A percentile compares a stretch with the other conserved stretches of the same genome.
Conservation (phyloP, 2,888 invertebrate species). For the Archips xylosteana region DNA sequence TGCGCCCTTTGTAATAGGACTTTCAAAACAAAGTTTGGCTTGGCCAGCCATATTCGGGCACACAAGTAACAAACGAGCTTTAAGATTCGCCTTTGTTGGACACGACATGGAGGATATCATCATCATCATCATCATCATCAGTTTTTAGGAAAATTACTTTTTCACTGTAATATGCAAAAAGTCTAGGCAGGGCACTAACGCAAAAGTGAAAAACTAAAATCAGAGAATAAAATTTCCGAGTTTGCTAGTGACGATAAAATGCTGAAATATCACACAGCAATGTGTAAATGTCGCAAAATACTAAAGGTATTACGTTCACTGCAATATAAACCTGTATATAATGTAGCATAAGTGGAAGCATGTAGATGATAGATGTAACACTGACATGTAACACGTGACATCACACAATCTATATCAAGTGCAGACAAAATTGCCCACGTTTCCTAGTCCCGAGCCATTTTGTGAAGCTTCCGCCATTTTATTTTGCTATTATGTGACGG, state of each 20-base stretch:
- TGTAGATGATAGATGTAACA: conserved; percentile 13
- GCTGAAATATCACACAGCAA: background rate
- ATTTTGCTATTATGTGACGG: conserved; percentile 4
- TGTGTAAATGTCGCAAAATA: background rate
- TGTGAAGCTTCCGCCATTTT: conserved; percentile 18
- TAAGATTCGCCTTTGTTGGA: too few relatives aligned
- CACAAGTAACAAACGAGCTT: too few relatives aligned
- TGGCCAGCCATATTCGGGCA: too few relatives aligned
- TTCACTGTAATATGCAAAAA: too few relatives aligned
- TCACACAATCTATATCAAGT: conserved; percentile 21
- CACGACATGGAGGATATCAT: too few relatives aligned
- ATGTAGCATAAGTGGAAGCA: background rate
- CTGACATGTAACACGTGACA: conserved; percentile 19
- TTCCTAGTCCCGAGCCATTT: conserved; percentile 13
- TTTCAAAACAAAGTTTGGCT: too few relatives aligned
- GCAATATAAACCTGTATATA: background rate
- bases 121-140: too few relatives aligned
- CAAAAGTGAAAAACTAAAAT: too few relatives aligned
- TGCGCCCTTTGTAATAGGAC: too few relatives aligned
- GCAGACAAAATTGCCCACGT: conserved; percentile 5
- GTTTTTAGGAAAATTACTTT: too few relatives aligned
- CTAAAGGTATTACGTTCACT: background rate
- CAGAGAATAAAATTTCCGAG: too few relatives aligned
- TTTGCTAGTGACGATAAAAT: background rate
- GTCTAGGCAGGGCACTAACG: too few relatives aligned